Conservation (phyloP, 2,113 vertebrate genomes). For the Brachionichthys hirsutus region DNA sequence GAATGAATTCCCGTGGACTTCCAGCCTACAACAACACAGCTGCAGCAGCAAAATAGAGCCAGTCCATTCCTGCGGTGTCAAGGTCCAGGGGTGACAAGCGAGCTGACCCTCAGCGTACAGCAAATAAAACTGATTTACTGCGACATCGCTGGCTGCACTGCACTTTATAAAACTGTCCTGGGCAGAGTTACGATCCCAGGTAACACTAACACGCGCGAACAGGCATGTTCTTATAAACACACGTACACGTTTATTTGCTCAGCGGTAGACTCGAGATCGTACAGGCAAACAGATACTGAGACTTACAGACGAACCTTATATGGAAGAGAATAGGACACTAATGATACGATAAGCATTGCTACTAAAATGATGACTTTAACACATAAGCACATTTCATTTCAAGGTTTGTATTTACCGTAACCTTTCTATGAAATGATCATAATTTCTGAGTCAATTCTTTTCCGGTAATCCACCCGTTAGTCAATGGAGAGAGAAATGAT, state of each 20-base stretch:
- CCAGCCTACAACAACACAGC: conserved; percentile 70
- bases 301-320: conserved; percentile 40
- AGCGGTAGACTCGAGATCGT: conserved; percentile 18
- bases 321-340: conserved; percentile 35
- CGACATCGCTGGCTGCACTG: conserved; percentile 55
- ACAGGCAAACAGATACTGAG: not conserved
- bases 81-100: conserved; percentile 68
- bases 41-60: conserved; percentile 68
- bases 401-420: not conserved
- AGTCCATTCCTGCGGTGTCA: conserved; percentile 68
- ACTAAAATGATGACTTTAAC: conserved; percentile 14
- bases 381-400: conserved; percentile 3
- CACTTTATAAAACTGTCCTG: conserved; percentile 78
- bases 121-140: conserved; percentile 79
- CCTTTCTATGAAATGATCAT: conserved; percentile 1
- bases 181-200: conserved; percentile 70
- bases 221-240: conserved; percentile 35
- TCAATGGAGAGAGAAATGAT: not conserved
- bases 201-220: conserved; percentile 48
- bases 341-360: conserved; percentile 39
- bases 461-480: conserved; percentile 1
- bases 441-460: not conserved
- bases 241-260: conserved; percentile 24
- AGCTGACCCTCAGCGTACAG: conserved; percentile 71
- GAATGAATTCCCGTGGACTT: conserved; percentile 53